These are phyloP conservation scores for Pocillopora grandis DNA, from an alignment of 92 coral and sea anemone species.

Conservation along the genomic window DNA sequence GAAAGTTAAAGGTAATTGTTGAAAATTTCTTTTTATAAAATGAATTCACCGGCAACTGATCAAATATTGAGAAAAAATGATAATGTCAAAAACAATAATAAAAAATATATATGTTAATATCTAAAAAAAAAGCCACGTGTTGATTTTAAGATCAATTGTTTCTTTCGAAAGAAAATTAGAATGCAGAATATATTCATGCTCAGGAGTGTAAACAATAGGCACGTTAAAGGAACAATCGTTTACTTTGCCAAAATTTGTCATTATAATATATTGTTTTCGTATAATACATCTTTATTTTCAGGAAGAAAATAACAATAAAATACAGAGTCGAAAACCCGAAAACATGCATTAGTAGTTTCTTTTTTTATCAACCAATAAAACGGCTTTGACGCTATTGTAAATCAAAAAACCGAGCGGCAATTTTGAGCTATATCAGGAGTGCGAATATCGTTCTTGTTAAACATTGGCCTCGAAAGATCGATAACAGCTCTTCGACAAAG, in stretches of 20 bases:
- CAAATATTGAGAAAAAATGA: no score
- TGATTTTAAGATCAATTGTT: not conserved
- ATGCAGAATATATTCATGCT: not conserved
- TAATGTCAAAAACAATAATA: no score
- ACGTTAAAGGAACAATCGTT: slow-evolving; percentile 9
- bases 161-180: not conserved
- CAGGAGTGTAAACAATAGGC: not conserved
- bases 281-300: not conserved
- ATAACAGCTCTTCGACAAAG: slow-evolving; percentile 58
- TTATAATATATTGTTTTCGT: not conserved
- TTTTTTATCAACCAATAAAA: not conserved
- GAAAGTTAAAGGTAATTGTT: not conserved
- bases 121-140: no score
- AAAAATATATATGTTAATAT: no score
- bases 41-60: no score
- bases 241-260: slow-evolving; percentile 10
- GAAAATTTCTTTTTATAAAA: not conserved
- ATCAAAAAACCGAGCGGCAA: slow-evolving; percentile 7
- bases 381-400: not conserved
- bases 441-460: not conserved
- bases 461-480: slow-evolving; percentile 42
- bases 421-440: not conserved
- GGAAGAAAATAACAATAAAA: not conserved
- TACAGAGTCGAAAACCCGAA: not conserved
- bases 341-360: not conserved